Percentiles rank a stretch among this genome's conserved stretches.
phyloP scores from a whole-genome alignment of 2,888 invertebrate genomes.

The Coenonympha glycerion region DNA sequence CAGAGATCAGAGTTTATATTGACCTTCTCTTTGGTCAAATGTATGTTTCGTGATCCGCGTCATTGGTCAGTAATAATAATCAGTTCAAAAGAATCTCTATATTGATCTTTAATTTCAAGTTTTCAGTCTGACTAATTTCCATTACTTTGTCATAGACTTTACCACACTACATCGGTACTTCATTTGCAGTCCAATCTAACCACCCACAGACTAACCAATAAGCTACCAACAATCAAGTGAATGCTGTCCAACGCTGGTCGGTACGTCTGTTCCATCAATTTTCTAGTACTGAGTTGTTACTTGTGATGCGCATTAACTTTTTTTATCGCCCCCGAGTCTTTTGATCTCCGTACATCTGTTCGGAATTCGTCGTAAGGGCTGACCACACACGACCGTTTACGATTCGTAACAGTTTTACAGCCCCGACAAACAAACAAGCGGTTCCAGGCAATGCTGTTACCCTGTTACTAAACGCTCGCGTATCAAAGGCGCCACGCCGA shows the following conservation, averaged over 20 bases:
- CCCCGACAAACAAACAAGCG: constrained; percentile 70
- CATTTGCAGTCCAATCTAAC: too few relatives aligned
- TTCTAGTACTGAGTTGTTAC: constrained; percentile 64
- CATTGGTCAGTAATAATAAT: too few relatives aligned
- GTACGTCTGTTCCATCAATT: constrained; percentile 15
- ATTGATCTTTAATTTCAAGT: too few relatives aligned
- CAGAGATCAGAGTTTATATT: too few relatives aligned
- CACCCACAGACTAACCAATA: too few relatives aligned
- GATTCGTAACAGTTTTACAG: constrained; percentile 70
- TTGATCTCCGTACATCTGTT: constrained; percentile 73
- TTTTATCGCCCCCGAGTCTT: constrained; percentile 65
- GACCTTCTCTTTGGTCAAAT: too few relatives aligned
- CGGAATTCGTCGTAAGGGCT: constrained; percentile 74
- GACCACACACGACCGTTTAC: constrained; percentile 75
- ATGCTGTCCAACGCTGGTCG: background rate
- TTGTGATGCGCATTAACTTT: constrained; percentile 63
- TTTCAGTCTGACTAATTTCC: too few relatives aligned
- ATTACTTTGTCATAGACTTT: too few relatives aligned
- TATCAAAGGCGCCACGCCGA: constrained; percentile 66
- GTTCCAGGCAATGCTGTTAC: constrained; percentile 69
- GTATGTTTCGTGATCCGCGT: too few relatives aligned
- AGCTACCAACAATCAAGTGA: too few relatives aligned
- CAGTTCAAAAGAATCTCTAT: too few relatives aligned
- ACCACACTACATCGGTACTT: too few relatives aligned
- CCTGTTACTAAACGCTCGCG: constrained; percentile 51